phyloP scores from a whole-genome alignment of 1,140 invertebrate genomes.

The Ceratina calcarata region DNA sequence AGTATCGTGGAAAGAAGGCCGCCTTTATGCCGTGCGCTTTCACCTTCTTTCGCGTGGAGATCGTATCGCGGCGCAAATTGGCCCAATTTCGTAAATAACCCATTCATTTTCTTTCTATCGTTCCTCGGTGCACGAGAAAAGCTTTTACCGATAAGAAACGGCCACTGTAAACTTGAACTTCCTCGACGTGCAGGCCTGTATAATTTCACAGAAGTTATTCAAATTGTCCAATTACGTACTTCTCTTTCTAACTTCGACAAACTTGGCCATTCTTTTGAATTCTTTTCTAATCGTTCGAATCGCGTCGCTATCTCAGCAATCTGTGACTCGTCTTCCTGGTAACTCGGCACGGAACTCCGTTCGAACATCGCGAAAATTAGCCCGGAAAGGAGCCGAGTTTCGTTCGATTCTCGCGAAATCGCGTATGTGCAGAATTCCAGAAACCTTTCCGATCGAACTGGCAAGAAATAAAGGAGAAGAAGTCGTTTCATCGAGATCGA shows the following conservation, averaged over 20 bases:
- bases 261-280: no score
- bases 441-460: no score
- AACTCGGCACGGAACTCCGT: background rate
- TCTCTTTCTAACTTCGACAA: no score
- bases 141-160: background rate
- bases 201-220: no score
- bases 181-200: background rate
- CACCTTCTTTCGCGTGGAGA: background rate
- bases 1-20: no score
- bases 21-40: background rate
- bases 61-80: background rate
- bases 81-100: conserved; percentile 17
- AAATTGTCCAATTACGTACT: no score
- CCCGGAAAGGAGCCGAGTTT: background rate
- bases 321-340: background rate
- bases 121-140: background rate
- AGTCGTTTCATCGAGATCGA: no score
- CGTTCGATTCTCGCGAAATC: no score
- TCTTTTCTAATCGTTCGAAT: no score
- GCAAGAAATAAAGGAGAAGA: no score
- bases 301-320: background rate
- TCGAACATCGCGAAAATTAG: background rate
- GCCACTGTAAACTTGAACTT: background rate
- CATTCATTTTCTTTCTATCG: conserved; percentile 6
- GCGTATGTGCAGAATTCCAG: no score